Base-by-base conservation (phyloP, 2,888 invertebrate genomes). In the Heliconius hortense region DNA sequence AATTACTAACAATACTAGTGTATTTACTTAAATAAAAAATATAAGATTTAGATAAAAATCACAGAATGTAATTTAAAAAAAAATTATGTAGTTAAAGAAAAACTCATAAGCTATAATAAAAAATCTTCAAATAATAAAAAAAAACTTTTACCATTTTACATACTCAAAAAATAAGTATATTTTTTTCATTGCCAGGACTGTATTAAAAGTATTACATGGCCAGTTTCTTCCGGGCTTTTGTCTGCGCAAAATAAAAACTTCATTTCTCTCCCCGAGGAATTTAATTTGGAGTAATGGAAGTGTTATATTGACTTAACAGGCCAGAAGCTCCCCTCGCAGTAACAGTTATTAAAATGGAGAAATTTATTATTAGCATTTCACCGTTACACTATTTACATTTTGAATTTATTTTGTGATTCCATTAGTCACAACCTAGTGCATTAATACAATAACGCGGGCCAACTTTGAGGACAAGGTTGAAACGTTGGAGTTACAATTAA, bases 271-370 rank as follows among this genome's bases (percentile, higher is more conserved):
- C 93, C 94, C 88, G 84, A 91, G 93, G 94, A 94, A 94, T 94
- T 94, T 94, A 93, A 94, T 94, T 93, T 93, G 89, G 88, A 92
- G 92, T 94, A 93, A 93, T 94, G 94, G 94, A 93, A 93, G 93
- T 94, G 94, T 94, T 94, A 93, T 93, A 94, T 93, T 94, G 94
- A 93, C 94, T 94, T 93, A 94, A 92, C 93, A 94, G 93, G 91
- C 92, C 92, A 92, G 91, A 90, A 88, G 88, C 87, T 90, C 93
- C 94, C 93, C 94, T 91, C 84, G 86, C 86, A 86, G 93, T 90
- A 90, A 93, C 93, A 92, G 93, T 94, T 94, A 94, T 94, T 94
- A 94, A 94, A 94, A 94, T 93, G 94, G 92, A 89, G 93, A 94
- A 92, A 93, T 93, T 93, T 94, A 93, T 94, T 93, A 93, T 94